Conservation (phyloP, 2,888 invertebrate genomes). For the Microctonus hyperodae region DNA sequence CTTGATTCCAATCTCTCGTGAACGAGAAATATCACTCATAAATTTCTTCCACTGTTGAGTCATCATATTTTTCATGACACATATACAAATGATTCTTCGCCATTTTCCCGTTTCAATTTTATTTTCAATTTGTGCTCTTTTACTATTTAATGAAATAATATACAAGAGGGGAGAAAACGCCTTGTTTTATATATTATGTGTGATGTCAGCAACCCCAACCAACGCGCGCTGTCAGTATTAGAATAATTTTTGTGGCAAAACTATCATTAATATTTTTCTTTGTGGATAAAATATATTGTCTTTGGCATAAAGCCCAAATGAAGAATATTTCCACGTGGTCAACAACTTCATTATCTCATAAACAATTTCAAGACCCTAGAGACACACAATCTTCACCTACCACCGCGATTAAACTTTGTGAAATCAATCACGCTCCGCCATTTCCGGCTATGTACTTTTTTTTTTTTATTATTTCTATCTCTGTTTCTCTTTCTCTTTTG, state of each 20-base stretch:
- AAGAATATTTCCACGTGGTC: slow-evolving; percentile 21
- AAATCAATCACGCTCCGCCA: slow-evolving; percentile 41
- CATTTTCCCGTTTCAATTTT: background rate
- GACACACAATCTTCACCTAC: slow-evolving; percentile 10
- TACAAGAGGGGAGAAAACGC: slow-evolving; percentile 36
- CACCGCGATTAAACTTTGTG: slow-evolving; percentile 23
- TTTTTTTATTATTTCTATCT: slow-evolving; percentile 10
- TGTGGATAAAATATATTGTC: background rate
- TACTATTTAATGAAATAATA: slow-evolving; percentile 10
- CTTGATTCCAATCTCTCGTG: slow-evolving; percentile 13
- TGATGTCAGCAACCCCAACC: slow-evolving; percentile 16
- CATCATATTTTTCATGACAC: background rate
- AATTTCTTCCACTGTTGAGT: background rate
- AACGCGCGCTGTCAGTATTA: slow-evolving; percentile 34
- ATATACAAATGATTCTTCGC: background rate
- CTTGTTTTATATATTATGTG: slow-evolving; percentile 36
- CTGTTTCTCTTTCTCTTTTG: slow-evolving; percentile 17
- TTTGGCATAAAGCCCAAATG: background rate
- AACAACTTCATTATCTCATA: slow-evolving; percentile 17
- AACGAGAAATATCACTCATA: slow-evolving; percentile 3
- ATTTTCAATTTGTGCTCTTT: slow-evolving; percentile 21
- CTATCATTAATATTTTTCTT: background rate
- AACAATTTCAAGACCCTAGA: background rate
- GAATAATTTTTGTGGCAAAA: slow-evolving; percentile 1
- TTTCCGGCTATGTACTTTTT: slow-evolving; percentile 34